Percentiles rank a stretch among this genome's conserved stretches.
Conservation (phyloP, 2,888 invertebrate species). For the Pherbina coryleti region DNA sequence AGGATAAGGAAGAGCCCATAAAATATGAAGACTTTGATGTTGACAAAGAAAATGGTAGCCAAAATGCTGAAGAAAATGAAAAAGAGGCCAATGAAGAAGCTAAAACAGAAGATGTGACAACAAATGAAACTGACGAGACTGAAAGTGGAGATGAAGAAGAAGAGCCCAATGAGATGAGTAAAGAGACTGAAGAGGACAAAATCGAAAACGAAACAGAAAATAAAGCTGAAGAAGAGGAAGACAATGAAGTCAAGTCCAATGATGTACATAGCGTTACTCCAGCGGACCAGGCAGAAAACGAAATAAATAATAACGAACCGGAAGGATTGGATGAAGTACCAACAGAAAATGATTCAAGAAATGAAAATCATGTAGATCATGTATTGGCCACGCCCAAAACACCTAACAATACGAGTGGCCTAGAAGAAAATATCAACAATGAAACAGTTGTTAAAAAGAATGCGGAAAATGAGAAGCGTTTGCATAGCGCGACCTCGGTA, state of each 20-base stretch:
- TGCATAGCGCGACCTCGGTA: background rate
- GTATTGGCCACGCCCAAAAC: background rate
- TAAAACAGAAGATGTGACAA: constrained; percentile 38
- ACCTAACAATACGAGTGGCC: background rate
- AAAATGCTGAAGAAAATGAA: constrained; percentile 24
- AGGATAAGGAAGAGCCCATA: background rate
- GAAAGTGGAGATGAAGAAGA: background rate
- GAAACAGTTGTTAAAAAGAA: constrained; percentile 9
- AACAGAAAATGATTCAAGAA: constrained; percentile 40
- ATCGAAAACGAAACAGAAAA: constrained; percentile 22
- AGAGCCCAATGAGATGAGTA: background rate
- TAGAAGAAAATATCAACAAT: background rate
- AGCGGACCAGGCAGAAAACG: constrained; percentile 3
- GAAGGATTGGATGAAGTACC: constrained; percentile 44
- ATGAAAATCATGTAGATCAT: background rate
- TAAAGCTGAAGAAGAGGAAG: constrained; percentile 19
- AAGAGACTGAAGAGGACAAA: constrained; percentile 14
- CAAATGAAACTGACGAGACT: constrained; percentile 1
- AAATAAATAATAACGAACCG: constrained; percentile 22
- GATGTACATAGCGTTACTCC: constrained; percentile 23
- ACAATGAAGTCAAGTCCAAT: constrained; percentile 9
- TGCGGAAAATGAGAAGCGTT: background rate
- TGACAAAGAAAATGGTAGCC: constrained; percentile 31
- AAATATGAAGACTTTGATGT: constrained; percentile 37
- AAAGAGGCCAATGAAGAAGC: constrained; percentile 43